phyloP scores from a whole-genome alignment of 2,888 invertebrate species.

The Lottia scabra region DNA sequence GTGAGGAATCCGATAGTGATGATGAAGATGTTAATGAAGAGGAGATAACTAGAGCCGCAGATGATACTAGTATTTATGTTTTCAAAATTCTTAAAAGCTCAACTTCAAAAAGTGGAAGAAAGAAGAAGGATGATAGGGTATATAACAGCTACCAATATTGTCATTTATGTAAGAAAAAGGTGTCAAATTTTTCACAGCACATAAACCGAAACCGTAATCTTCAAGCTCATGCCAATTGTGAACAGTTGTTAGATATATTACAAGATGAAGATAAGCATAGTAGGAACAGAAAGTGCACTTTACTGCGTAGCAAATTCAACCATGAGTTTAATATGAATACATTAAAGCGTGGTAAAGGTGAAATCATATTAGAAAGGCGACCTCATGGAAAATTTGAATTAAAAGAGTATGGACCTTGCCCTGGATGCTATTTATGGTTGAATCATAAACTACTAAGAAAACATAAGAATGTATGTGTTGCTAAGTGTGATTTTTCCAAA shows the following conservation, averaged over 20 bases:
- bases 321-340: neutral
- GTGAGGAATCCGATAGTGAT: too few relatives aligned
- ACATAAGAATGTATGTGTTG: constrained; percentile 1
- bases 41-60: too few relatives aligned
- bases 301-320: constrained; percentile 5
- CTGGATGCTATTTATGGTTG: constrained; percentile 5
- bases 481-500: constrained; percentile 5
- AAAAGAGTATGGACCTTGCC: constrained; percentile 4
- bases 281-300: constrained; percentile 3
- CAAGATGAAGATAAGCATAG: constrained; percentile 3
- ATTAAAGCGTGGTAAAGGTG: constrained; percentile 3
- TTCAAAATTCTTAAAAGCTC: too few relatives aligned
- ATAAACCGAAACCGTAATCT: too few relatives aligned
- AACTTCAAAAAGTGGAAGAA: too few relatives aligned
- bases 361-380: constrained; percentile 5
- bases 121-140: too few relatives aligned
- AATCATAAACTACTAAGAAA: constrained; percentile 7
- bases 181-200: too few relatives aligned
- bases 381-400: constrained; percentile 4
- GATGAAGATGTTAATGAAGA: too few relatives aligned
- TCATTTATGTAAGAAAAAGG: too few relatives aligned
- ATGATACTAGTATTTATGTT: too few relatives aligned
- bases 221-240: neutral
- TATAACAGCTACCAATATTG: too few relatives aligned
- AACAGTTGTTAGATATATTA: constrained; percentile 1